These are phyloP conservation scores for Acrocephalus scirpaceus DNA, from an alignment of 2,797 vertebrate genomes.

Conservation along the genomic window DNA sequence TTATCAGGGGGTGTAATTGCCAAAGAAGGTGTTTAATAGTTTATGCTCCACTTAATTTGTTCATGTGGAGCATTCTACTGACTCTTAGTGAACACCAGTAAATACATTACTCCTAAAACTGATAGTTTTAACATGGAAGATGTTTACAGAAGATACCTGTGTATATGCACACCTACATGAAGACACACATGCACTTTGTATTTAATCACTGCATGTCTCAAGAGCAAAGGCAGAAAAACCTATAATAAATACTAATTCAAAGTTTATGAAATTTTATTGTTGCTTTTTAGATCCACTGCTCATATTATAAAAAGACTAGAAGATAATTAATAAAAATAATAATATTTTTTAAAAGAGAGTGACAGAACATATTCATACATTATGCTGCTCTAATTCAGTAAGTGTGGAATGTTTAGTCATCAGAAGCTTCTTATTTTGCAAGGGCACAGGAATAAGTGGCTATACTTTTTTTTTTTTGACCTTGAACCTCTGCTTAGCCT, in stretches of 20 bases:
- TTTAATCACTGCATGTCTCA: neutral
- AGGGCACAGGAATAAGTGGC: neutral
- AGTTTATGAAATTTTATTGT: neutral
- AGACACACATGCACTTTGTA: accelerated
- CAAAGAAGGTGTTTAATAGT: neutral
- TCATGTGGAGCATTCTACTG: neutral
- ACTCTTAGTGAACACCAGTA: neutral
- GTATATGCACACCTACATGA: neutral
- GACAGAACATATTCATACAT: neutral
- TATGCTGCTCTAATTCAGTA: neutral
- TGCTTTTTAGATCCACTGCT: neutral
- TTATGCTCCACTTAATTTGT: neutral
- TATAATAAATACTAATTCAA: neutral
- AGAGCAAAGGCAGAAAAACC: neutral
- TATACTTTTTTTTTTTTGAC: neutral
- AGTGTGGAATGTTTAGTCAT: neutral
- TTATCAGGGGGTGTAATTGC: neutral
- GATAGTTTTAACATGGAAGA: neutral
- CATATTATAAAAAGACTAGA: neutral
- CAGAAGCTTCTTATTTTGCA: neutral
- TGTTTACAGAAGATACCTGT: neutral
- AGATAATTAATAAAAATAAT: neutral
- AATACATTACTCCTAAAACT: neutral
- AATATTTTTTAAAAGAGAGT: neutral
- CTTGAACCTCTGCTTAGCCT: neutral